Evolutionary conservation across 2,113 vertebrate species (phyloP).

Genomic region (Laticauda colubrina): DNA sequence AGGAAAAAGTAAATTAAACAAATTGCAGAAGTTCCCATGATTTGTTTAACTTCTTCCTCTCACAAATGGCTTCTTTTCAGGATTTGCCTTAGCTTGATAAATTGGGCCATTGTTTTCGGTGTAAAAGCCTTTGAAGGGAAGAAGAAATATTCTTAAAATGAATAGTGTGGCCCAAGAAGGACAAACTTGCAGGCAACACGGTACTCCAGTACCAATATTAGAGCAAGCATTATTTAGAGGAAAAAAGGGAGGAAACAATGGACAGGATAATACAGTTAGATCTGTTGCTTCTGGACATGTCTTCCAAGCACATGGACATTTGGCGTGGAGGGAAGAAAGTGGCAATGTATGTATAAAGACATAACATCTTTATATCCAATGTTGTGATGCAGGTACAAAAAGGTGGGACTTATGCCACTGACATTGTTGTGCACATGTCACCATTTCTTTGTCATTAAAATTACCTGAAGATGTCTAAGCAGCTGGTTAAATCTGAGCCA

Average conservation of each 20-base stretch:
- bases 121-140: not conserved
- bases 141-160: not conserved
- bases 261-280: not conserved
- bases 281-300: not conserved
- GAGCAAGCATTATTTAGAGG: not conserved
- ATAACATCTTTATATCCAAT: not conserved
- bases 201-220: not conserved
- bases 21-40: not conserved
- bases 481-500: not conserved
- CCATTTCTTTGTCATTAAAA: not conserved
- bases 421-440: not conserved
- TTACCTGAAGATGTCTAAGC: not conserved
- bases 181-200: not conserved
- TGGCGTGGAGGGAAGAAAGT: not conserved
- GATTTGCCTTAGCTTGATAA: not conserved
- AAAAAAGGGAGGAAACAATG: not conserved
- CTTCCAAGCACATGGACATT: not conserved
- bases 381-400: not conserved
- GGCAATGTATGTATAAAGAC: not conserved
- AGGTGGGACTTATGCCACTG: not conserved
- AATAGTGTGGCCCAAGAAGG: not conserved
- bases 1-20: not conserved
- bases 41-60: not conserved
- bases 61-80: not conserved
- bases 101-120: not conserved